Base-by-base conservation (phyloP, 2,113 vertebrate genomes). In the Limanda limanda region DNA sequence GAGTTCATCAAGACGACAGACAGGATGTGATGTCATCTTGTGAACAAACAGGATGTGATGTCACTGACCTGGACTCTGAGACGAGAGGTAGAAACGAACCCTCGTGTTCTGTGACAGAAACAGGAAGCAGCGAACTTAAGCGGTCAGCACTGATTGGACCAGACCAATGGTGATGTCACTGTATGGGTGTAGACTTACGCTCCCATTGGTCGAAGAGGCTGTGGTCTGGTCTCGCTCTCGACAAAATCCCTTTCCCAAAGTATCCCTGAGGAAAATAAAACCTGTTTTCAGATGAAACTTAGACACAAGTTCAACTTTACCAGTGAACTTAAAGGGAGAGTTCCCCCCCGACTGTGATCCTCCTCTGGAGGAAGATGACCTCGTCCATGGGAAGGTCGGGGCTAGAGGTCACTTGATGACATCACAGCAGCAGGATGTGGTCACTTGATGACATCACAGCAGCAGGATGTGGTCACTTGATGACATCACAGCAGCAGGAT, bases 171-270 rank as follows among this genome's bases (percentile, higher is more conserved):
- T 13, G 40, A 67, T 71, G 56, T 65, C 69, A 76, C 7, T 2
- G 14, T 51, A 56, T 6, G n/a, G 48, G 45, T 31, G 37, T 24
- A 42, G 57, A 80, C 73, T 94, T 92, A 98, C 97, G 91, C 93
- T 94, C 93, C 97, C 96, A 97, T 54, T 91, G 93, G 57, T 95
- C 93, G 27, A 95, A 96, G 81, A 96, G 81, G 78, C 89, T 94
- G 92, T 96, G 95, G 60, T 92, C 93, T 0, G 97, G 97, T 54
- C 95, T 90, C 82, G 96, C 96, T 92, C 96, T 95, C 47, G 97
- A 99, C 62, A 99, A 92, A 75, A 98, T 74, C 0, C 97, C 97
- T 94, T 99, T 99, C 35, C 98, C 97, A 91, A 99, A 98, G 81
- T 95, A 99, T 42, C 97, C 97, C 97, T 99, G 64, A 69, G 68